Conservation (phyloP, 2,113 vertebrate genomes). For the Pachypanchax playfairii region DNA sequence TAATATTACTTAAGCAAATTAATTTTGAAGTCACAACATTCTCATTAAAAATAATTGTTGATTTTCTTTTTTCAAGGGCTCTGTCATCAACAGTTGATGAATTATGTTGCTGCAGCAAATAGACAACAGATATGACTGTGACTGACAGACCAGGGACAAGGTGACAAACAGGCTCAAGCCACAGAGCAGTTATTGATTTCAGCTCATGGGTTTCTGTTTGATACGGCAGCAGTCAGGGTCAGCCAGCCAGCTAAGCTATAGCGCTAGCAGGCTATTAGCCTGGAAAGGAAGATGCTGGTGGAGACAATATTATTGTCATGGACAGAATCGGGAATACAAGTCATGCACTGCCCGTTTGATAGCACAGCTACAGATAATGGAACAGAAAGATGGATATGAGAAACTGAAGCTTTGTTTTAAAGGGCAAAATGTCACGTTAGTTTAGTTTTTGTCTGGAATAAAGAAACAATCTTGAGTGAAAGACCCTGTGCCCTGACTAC, state of each 20-base stretch:
- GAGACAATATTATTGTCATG: constrained; percentile 52
- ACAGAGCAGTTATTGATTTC: constrained; percentile 69
- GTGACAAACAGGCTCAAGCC: constrained; percentile 69
- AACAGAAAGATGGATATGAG: constrained; percentile 6
- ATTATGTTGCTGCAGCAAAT: constrained; percentile 41
- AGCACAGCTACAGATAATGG: constrained; percentile 12
- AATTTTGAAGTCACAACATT: constrained; percentile 42
- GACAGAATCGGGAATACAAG: constrained; percentile 35
- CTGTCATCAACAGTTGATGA: constrained; percentile 39
- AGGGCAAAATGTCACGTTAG: too few species aligned
- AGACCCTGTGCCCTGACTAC: too few species aligned
- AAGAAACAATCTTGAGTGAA: too few species aligned
- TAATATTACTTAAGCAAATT: constrained; percentile 22
- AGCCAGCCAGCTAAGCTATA: constrained; percentile 36
- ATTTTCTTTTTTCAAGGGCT: constrained; percentile 46
- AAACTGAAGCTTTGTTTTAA: too few species aligned
- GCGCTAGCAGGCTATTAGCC: constrained; percentile 53
- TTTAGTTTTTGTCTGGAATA: too few species aligned
- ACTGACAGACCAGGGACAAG: constrained; percentile 71
- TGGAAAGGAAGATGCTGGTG: constrained; percentile 36
- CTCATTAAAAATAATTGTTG: constrained; percentile 51
- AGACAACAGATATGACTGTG: constrained; percentile 49
- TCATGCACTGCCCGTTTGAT: constrained; percentile 39
- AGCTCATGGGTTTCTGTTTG: constrained; percentile 67
- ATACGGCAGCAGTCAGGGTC: constrained; percentile 69